Base-by-base conservation (phyloP, 2,797 vertebrate species). In the Glyptemys insculpta region DNA sequence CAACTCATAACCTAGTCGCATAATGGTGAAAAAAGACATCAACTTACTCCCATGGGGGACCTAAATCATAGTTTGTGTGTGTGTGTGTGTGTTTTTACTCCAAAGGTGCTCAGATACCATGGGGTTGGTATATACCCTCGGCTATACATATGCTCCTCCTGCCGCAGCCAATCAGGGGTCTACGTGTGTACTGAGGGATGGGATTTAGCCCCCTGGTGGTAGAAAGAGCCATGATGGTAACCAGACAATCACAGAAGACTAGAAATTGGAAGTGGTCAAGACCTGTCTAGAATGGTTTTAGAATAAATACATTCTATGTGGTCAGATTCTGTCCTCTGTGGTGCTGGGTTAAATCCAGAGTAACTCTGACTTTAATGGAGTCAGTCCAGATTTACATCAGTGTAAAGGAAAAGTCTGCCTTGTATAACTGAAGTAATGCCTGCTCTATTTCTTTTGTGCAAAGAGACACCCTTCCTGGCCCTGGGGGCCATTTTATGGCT, bases 311-410 rank as follows among this genome's bases (percentile, higher is more conserved):
- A 83, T 79, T 49, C 74, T 84, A 21, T 54, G 79, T 49, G 41
- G 56, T 41, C 76, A 80, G 41, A 68, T 57, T 74, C 59, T 81
- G 59, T 85, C 83, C 41, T 47, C 37, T 76, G 41, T 76, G 25
- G 12, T 25, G 37, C 34, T 54, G 50, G 52, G 37, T 47, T 97
- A 92, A 95, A 94, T 93, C 79, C 95, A 79, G 81, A 95, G 89
- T 94, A 88, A 87, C 59, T 97, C 86, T 95, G 96, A 92, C 90
- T 96, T 96, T 90, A 79, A 81, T 84, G 91, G 79, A 74, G 14
- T 76, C 41, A 47, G 21, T 76, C 84, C 54, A 87, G 92, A 97
- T 95, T 92, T 94, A 97, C 62, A 86, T 91, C 92, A 90, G 72
- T 85, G 50, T 74, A 86, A 94, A 68, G 34, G 79, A 79, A 49